phyloP scores from a whole-genome alignment of 2,113 vertebrate species.

The Melanerpes aurifrons region DNA sequence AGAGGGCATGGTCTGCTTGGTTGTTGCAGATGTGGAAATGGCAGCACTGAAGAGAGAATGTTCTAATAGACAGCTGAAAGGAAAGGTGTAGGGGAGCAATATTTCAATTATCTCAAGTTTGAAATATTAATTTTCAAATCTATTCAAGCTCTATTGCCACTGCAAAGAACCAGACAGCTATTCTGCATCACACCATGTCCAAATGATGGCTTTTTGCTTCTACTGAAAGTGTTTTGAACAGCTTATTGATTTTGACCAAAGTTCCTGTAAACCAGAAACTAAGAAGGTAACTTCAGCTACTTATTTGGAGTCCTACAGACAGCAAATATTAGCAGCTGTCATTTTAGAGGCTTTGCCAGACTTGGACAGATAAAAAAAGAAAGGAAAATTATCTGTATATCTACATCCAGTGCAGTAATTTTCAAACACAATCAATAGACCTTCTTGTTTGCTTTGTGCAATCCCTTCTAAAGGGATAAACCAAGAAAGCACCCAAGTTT shows the following conservation, averaged over 20 bases:
- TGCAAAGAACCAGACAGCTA: not conserved
- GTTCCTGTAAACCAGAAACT: not conserved
- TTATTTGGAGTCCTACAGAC: not conserved
- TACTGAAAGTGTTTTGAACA: not conserved
- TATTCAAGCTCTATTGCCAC: not conserved
- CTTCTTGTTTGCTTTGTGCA: not conserved
- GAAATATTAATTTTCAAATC: not conserved
- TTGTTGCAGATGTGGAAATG: not conserved
- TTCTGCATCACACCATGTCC: not conserved
- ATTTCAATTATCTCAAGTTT: not conserved
- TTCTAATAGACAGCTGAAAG: not conserved
- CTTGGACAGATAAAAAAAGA: not conserved
- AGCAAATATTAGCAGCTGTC: slow-evolving; percentile 22
- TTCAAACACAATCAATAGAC: not conserved
- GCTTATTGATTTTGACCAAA: not conserved
- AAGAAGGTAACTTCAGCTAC: not conserved
- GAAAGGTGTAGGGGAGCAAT: not conserved
- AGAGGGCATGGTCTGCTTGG: not conserved
- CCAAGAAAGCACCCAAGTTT: not conserved
- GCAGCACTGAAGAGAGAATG: not conserved
- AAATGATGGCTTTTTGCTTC: not conserved
- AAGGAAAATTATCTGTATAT: not conserved
- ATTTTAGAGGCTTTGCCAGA: not conserved
- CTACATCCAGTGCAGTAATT: not conserved
- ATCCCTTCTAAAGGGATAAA: not conserved